Evolutionary conservation across 2,888 invertebrate genomes (phyloP).

Genomic region (Callyntrura guangdongensis): DNA sequence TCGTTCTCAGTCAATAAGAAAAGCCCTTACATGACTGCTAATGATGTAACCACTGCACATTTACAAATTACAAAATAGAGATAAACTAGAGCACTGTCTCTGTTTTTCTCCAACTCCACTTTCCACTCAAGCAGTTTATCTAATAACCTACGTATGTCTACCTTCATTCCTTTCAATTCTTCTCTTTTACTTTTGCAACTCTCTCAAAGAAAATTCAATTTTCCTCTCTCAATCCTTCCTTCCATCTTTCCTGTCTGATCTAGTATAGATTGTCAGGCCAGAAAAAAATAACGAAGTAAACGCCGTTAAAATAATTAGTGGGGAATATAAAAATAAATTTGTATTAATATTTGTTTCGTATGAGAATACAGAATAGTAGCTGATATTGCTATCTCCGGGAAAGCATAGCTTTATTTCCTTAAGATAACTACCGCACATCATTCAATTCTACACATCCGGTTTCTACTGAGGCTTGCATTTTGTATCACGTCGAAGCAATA

Average conservation of each 20-base stretch:
- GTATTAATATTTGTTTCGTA: neutral
- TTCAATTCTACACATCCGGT: neutral
- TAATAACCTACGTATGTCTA: neutral
- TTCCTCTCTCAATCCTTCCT: neutral
- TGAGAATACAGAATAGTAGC: neutral
- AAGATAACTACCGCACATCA: neutral
- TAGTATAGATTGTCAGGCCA: neutral
- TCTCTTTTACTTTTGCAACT: neutral
- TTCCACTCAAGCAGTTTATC: constrained; percentile 17
- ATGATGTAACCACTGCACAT: constrained; percentile 3
- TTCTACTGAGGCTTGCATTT: neutral
- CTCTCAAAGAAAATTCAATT: neutral
- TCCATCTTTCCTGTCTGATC: neutral
- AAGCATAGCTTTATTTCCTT: no score
- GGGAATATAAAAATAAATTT: neutral
- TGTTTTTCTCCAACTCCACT: neutral
- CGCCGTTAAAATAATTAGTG: neutral
- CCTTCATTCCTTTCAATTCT: neutral
- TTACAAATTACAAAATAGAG: neutral
- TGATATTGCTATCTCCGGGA: neutral
- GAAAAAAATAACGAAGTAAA: neutral
- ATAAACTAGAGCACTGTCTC: neutral
- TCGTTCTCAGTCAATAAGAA: neutral
- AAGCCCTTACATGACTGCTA: neutral
- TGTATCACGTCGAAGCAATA: neutral